These are phyloP conservation scores for Drosophila lowei DNA, from an alignment of 1,140 invertebrate species.

Conservation along the genomic window DNA sequence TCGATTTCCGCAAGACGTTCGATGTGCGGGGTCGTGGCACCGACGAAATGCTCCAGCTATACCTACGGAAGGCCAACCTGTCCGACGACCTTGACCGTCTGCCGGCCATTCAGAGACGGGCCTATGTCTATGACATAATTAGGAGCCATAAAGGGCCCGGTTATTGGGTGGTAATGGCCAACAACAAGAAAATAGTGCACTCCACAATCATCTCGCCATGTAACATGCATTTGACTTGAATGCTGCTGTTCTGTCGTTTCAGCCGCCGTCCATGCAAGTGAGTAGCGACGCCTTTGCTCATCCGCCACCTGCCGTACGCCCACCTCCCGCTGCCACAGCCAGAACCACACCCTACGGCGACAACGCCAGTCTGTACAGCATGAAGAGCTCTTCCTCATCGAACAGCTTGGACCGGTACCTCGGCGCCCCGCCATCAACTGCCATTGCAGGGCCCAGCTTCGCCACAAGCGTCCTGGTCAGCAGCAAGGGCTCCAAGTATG, in stretches of 20 bases:
- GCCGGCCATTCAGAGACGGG: slow-evolving; percentile 63
- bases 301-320: slow-evolving; percentile 62
- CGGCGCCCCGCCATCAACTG: slow-evolving; percentile 27
- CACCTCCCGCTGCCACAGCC: slow-evolving; percentile 35
- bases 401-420: slow-evolving; percentile 61
- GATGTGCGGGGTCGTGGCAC: slow-evolving; percentile 70
- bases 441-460: slow-evolving; percentile 62
- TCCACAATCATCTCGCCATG: background rate
- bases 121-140: slow-evolving; percentile 79
- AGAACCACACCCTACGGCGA: slow-evolving; percentile 34
- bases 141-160: slow-evolving; percentile 73
- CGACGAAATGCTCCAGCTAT: slow-evolving; percentile 75
- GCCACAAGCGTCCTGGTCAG: slow-evolving; percentile 58
- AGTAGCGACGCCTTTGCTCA: slow-evolving; percentile 61
- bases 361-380: slow-evolving; percentile 37
- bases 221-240: slow-evolving; percentile 7
- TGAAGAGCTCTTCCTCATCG: slow-evolving; percentile 58
- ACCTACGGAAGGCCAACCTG: slow-evolving; percentile 68
- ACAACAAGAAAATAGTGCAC: background rate
- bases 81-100: slow-evolving; percentile 64
- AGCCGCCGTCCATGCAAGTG: slow-evolving; percentile 73
- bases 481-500: slow-evolving; percentile 71
- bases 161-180: slow-evolving; percentile 75
- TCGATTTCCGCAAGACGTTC: slow-evolving; percentile 77
- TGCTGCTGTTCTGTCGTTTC: slow-evolving; percentile 32